Percentiles rank a stretch among this genome's conserved stretches.
phyloP scores from a whole-genome alignment of 2,113 vertebrate species.

The Oryzias javanicus region DNA sequence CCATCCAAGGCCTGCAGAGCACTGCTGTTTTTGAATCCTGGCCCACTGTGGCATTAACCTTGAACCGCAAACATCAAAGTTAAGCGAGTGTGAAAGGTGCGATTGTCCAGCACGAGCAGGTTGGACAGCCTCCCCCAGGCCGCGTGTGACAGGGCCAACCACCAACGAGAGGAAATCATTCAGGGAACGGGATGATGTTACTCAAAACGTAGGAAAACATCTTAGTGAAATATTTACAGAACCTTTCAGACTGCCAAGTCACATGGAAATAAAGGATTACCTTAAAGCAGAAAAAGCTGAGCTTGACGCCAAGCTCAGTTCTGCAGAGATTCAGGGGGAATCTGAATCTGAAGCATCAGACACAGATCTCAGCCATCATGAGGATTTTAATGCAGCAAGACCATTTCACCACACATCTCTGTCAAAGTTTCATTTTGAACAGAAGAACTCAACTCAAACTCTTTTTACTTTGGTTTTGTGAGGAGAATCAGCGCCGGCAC shows the following conservation, averaged over 20 bases:
- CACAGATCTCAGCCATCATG: neutral
- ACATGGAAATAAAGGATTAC: conserved; percentile 5
- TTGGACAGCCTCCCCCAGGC: neutral
- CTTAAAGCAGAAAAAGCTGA: conserved; percentile 2
- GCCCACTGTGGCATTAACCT: conserved; percentile 45
- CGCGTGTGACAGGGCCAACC: conserved; percentile 32
- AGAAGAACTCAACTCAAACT: too few relatives aligned
- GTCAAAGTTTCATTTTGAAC: too few relatives aligned
- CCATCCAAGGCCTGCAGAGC: conserved; percentile 35
- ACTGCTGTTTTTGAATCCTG: conserved; percentile 39
- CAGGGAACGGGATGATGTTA: conserved; percentile 27
- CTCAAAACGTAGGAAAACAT: conserved; percentile 28
- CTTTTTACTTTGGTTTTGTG: too few relatives aligned
- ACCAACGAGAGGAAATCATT: conserved; percentile 30
- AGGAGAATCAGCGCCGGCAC: too few relatives aligned
- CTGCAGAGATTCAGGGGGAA: neutral
- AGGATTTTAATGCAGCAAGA: neutral
- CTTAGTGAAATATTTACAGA: conserved; percentile 14
- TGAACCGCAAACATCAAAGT: conserved; percentile 46
- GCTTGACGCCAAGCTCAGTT: neutral
- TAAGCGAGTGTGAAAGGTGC: conserved; percentile 35
- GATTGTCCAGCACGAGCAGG: conserved; percentile 39
- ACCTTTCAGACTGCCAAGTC: neutral
- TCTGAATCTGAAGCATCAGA: neutral
- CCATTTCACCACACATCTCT: too few relatives aligned